Conservation (phyloP, 2,888 invertebrate species). For the Trisateles emortualis region DNA sequence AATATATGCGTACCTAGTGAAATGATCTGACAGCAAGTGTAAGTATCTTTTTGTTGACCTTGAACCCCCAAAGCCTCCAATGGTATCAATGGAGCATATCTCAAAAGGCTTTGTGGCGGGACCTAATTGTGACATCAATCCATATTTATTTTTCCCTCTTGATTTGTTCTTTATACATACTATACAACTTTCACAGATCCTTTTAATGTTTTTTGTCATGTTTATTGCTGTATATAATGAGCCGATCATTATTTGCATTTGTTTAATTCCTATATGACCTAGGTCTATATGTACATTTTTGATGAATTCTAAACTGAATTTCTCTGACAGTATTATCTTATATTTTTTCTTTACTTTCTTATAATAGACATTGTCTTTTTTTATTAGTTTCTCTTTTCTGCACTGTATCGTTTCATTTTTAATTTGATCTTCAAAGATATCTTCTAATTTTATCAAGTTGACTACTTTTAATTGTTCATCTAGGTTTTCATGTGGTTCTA, state of each 20-base stretch:
- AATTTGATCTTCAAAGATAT: too few relatives aligned
- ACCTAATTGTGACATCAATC: conserved; percentile 42
- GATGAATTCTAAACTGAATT: too few relatives aligned
- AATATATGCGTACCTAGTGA: conserved; percentile 6
- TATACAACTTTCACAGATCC: conserved; percentile 12
- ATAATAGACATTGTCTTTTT: too few relatives aligned
- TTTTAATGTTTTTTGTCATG: too few relatives aligned
- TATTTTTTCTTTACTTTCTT: too few relatives aligned
- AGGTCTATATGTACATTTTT: too few relatives aligned
- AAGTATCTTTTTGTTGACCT: conserved; percentile 46
- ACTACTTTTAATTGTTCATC: too few relatives aligned
- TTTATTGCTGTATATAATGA: conserved; percentile 35
- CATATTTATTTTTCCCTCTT: conserved; percentile 32
- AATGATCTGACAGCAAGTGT: conserved; percentile 17
- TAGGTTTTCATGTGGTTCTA: too few relatives aligned
- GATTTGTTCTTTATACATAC: conserved; percentile 33
- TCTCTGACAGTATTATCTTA: too few relatives aligned
- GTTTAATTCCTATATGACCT: conserved; percentile 38
- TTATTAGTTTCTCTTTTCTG: too few relatives aligned
- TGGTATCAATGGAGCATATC: conserved; percentile 24
- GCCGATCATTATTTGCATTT: conserved; percentile 33
- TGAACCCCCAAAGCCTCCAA: conserved; percentile 40
- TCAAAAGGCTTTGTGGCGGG: conserved; percentile 36
- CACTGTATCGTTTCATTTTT: not conserved
- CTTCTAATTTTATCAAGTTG: too few relatives aligned